phyloP scores from a whole-genome alignment of 2,888 invertebrate genomes.

The Lottia gigantea region DNA sequence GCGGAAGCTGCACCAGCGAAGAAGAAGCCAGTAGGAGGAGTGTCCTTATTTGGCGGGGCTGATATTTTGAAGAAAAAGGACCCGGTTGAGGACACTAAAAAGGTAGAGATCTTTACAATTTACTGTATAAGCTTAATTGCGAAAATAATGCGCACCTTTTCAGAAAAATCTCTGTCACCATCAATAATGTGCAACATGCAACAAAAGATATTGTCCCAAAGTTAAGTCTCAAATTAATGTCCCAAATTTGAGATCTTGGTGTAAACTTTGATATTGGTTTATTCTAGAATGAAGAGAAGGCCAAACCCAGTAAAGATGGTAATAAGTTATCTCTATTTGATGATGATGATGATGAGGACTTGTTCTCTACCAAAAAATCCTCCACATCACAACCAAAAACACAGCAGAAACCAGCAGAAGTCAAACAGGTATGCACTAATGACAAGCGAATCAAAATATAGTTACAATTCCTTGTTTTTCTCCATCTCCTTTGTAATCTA shows the following conservation, averaged over 20 bases:
- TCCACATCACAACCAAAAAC: conserved; percentile 25
- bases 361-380: conserved; percentile 19
- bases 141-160: too few species aligned
- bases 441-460: too few species aligned
- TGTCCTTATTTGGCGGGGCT: conserved; percentile 54
- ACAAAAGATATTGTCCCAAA: too few species aligned
- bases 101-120: neutral
- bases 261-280: neutral
- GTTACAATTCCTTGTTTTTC: too few species aligned
- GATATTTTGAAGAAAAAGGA: conserved; percentile 25
- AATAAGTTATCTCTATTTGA: conserved; percentile 31
- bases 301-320: neutral
- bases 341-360: conserved; percentile 33
- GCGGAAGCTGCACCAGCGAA: conserved; percentile 16
- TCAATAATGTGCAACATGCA: too few species aligned
- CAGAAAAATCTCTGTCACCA: too few species aligned
- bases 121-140: too few species aligned
- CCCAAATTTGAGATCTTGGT: too few species aligned
- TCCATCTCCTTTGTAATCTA: too few species aligned
- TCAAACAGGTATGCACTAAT: neutral
- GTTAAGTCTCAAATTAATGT: too few species aligned
- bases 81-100: neutral
- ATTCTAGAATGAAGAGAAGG: neutral
- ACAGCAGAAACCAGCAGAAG: conserved; percentile 17
- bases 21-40: conserved; percentile 57